phyloP scores from a whole-genome alignment of 2,888 invertebrate species.

The Oligia fasciuncula region DNA sequence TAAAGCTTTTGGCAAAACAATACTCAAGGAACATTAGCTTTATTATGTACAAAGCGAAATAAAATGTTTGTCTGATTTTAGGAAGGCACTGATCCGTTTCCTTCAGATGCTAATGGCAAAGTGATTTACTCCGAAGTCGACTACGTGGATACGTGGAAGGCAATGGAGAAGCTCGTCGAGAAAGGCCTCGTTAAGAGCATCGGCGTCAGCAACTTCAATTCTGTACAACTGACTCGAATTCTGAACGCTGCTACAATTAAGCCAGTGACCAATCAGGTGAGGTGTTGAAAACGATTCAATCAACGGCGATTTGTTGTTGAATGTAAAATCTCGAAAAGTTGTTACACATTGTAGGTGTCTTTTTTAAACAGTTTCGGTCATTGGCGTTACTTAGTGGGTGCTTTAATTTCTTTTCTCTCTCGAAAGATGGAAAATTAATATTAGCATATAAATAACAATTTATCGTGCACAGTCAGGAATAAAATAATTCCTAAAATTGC shows the following conservation, averaged over 20 bases:
- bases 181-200: conserved; percentile 92
- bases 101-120: conserved; percentile 89
- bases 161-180: conserved; percentile 92
- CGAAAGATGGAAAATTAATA: background rate
- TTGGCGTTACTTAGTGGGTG: background rate
- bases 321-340: conserved; percentile 14
- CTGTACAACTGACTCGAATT: conserved; percentile 91
- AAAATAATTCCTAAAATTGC: conserved; percentile 4
- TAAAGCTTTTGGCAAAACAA: conserved; percentile 49
- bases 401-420: background rate
- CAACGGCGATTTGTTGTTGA: conserved; percentile 72
- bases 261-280: conserved; percentile 91
- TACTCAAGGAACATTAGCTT: conserved; percentile 50
- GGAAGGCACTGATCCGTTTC: conserved; percentile 91
- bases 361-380: background rate
- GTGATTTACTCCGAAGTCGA: conserved; percentile 90
- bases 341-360: background rate
- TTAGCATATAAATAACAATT: background rate
- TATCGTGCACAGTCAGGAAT: conserved; percentile 1
- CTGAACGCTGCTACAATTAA: conserved; percentile 89
- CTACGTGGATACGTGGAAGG: conserved; percentile 92
- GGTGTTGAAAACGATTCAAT: conserved; percentile 59
- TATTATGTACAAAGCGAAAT: conserved; percentile 55
- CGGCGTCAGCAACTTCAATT: conserved; percentile 94
- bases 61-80: conserved; percentile 71